Evolutionary conservation across 2,113 vertebrate genomes (phyloP), one percentile per base, ranked within the genome.

Genomic region (Dipodomys merriami): DNA sequence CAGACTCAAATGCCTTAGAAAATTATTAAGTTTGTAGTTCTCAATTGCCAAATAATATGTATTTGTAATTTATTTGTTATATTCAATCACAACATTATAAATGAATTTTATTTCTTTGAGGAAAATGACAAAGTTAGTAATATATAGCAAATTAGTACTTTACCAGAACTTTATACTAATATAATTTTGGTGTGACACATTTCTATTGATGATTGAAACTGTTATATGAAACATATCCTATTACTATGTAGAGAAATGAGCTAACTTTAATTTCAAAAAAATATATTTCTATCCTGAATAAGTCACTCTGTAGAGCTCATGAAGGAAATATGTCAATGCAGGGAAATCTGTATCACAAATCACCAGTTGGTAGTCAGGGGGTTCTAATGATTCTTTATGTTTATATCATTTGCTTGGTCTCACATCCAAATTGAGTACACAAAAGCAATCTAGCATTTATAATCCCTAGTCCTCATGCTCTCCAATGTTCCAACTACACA

Each of bases 231-330:
- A 57, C 3, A 64, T 33, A 91, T 91, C 60, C 65, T 67, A 8
- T 67, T 15, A 79, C 18, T 74, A 49, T 27, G n/a, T 78, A 20
- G 18, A 80, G 19, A 72, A 80, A 46, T 73, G 46, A 65, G 7
- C 29, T 93, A 18, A 15, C 8, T 90, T 83, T 90, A 27, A 44
- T 81, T 91, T 85, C 74, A n/a, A 74, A 67, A 83, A 57, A 1
- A 44, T 25, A 6, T 65, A 57, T 33, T 35, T 73, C 16, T 60
- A 8, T 65, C 8, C 18, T 19, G 53, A 90, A 30, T 69, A 93
- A 87, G n/a, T 0, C 23, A 2, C 27, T 68, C 16, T 71, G 74
- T 67, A 27, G 30, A 33, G 18, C 81, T 82, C 7, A 44, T 73
- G 11, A 90, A 84, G 33, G 46, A 90, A 46, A 57, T 5, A 39